Evolutionary conservation across 2,888 invertebrate genomes (phyloP), one percentile per base, ranked within the genome.

Genomic region (Anaspis maculata): DNA sequence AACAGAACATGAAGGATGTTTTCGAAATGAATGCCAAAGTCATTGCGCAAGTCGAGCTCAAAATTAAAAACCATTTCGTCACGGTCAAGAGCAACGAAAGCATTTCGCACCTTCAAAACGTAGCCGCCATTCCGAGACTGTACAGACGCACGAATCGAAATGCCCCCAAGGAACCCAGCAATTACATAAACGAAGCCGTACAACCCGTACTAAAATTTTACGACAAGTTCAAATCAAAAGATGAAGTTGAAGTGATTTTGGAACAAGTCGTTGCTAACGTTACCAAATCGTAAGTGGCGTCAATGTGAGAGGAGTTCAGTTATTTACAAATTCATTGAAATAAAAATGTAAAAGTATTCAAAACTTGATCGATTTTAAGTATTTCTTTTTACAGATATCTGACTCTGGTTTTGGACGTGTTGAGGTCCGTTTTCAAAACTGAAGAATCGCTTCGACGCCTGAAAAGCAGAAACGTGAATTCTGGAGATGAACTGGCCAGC

Each of bases 371-470:
- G 15, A 24, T 27, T 19, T n/a, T 21, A 26, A 14, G 22, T 13
- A 25, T 12, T 30, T 15, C 19, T 23, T 38, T 28, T 47, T 57
- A 11, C 40, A 73, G 73, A 51, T 87, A 86, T 64, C 75, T 73
- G 55, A 72, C 70, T 49, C 76, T 83, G 39, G 88, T 92, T 10
- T 76, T 77, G 52, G 91, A 94, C 64, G 91, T 96, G 2, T 68
- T 97, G 41, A 86, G 83, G 26, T 92, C 94, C 1, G 94, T 96
- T 6, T 87, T 88, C 61, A 91, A 86, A 68, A 96, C 95, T 48
- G 95, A 96, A 61, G 94, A 95, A 59, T 94, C 94, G 34, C 67
- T 97, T 44, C 77, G 88, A 57, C 76, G 92, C 50, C 70, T 97
- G 57, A 94, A 92, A 66, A 60, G 65, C 33, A 54, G 48, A 29